Evolutionary conservation across 2,888 invertebrate species (phyloP), one percentile per base, ranked within the genome.

Genomic region (Orthonychiurus folsomi): DNA sequence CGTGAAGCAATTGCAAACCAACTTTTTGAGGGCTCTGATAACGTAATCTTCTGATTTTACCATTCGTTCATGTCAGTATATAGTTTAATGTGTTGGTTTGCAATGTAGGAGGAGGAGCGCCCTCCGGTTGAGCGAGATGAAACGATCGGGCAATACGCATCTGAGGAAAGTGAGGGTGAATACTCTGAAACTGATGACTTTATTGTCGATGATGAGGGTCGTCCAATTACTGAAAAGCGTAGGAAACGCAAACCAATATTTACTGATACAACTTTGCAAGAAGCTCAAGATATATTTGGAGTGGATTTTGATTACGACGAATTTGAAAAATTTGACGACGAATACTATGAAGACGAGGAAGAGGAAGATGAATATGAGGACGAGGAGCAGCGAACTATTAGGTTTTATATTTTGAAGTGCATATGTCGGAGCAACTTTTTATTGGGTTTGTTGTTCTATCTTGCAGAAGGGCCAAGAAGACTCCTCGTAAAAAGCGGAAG

Each of bases 261-360:
- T 74, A 86, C 87, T 56, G 92, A 93, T 79, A 89, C 89, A 86
- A 90, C 91, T 0, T 80, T 96, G 21, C 95, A 96, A 84, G 93
- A 97, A 78, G 99, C 97, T 60, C 95, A 96, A 78, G 97, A 99
- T 76, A 94, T 97, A 70, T 99, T 99, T 76, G 99, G 97, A 27
- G 94, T 96, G n/a, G 97, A 97, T 77, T 96, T 97, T 78, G 95
- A 93, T 75, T 93, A 88, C 75, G 91, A 91, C 64, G 92, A 93
- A 71, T 89, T 93, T 77, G 86, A 86, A 60, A 89, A 89, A 75
- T 89, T 89, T 75, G 90, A 86, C 3, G 89, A 90, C 60, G 91
- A 91, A 69, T 89, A 89, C 66, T 88, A 91, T 73, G 87, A 87
- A 61, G 88, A 89, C 58, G 89, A 89, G 28, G 89, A 68, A 48